These are phyloP conservation scores for Drosophila prostipennis DNA, from an alignment of 2,888 invertebrate species.

Conservation along the genomic window DNA sequence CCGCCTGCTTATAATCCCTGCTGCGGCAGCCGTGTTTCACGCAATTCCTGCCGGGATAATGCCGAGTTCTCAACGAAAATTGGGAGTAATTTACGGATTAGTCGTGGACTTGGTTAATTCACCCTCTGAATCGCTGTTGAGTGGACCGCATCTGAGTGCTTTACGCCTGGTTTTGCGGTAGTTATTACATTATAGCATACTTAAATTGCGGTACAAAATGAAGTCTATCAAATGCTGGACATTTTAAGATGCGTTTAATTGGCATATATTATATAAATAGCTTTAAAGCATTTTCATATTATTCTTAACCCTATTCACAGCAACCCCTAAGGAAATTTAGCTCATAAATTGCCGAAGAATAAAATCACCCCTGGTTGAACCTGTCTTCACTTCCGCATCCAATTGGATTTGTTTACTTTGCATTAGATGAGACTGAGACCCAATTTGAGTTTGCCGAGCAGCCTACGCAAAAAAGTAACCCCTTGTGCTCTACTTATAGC, in stretches of 20 bases:
- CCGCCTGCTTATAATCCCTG: conserved; percentile 30
- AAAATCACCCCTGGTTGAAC: conserved; percentile 2
- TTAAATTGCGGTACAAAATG: background rate
- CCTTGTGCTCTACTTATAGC: conserved; percentile 9
- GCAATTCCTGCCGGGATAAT: conserved; percentile 6
- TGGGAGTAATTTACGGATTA: conserved; percentile 34
- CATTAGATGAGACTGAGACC: conserved; percentile 21
- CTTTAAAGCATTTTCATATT: too few relatives aligned
- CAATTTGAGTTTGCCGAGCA: conserved; percentile 29
- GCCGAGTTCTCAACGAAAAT: conserved; percentile 3
- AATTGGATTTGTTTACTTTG: conserved; percentile 33
- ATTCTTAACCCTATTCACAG: background rate
- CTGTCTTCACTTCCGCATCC: conserved; percentile 5
- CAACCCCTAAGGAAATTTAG: background rate
- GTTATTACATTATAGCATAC: background rate
- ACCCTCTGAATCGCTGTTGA: conserved; percentile 1
- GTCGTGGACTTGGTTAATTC: conserved; percentile 22
- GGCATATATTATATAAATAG: too few relatives aligned
- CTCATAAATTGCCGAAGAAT: conserved; percentile 2
- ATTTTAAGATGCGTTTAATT: too few relatives aligned
- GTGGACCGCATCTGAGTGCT: background rate
- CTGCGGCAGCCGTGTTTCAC: conserved; percentile 11
- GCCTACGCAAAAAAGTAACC: conserved; percentile 5
- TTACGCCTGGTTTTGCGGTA: background rate
- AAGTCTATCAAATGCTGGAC: too few relatives aligned